Conservation (phyloP, 2,888 invertebrate genomes). For the Euclidia mi region DNA sequence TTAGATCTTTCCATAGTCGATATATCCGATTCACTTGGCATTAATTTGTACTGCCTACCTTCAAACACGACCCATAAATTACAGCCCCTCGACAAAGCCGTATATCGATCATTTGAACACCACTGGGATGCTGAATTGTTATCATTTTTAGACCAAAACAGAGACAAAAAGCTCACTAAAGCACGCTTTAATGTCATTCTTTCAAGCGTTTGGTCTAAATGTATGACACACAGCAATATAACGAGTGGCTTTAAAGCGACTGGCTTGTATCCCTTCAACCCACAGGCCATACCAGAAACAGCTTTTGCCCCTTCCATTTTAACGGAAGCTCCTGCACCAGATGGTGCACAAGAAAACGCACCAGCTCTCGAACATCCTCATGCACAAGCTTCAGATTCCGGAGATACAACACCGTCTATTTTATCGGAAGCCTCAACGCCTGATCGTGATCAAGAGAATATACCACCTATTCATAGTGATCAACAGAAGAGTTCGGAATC, state of each 20-base stretch:
- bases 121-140: constrained; percentile 28
- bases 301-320: constrained; percentile 21
- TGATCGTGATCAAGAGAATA: constrained; percentile 12
- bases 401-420: constrained; percentile 10
- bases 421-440: constrained; percentile 8
- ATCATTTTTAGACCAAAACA: constrained; percentile 27
- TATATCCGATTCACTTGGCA: constrained; percentile 34
- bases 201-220: constrained; percentile 24
- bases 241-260: constrained; percentile 25
- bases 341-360: not conserved
- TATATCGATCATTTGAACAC: constrained; percentile 43
- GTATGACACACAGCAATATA: constrained; percentile 27
- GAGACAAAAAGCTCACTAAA: constrained; percentile 35
- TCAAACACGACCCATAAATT: constrained; percentile 45
- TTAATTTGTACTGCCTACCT: constrained; percentile 41
- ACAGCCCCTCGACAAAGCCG: constrained; percentile 46
- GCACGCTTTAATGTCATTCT: constrained; percentile 38
- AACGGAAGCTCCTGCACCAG: constrained; percentile 7
- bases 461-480: constrained; percentile 17
- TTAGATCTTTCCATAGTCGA: constrained; percentile 40
- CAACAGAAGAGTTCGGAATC: constrained; percentile 15
- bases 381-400: constrained; percentile 5
- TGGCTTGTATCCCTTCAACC: constrained; percentile 25
- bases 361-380: constrained; percentile 10
- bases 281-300: constrained; percentile 23